Evolutionary conservation across 2,888 invertebrate species (phyloP), one percentile per base, ranked within the genome.

Genomic region (Clunio marinus): DNA sequence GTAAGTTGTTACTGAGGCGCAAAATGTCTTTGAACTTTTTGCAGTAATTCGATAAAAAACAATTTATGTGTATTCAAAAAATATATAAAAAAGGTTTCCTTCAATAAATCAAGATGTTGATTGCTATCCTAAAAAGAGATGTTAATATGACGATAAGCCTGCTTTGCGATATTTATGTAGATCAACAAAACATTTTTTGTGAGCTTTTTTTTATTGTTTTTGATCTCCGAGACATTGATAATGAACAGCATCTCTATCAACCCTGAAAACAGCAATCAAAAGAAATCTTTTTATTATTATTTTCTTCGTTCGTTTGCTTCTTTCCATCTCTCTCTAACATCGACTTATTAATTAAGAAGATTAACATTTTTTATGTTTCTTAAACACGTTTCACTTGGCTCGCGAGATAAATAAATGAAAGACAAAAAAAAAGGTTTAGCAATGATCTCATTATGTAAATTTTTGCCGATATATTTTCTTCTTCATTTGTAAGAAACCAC

Each of bases 381-480:
- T 25, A 65, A 41, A 25, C 41, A 65, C 55, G 62, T 20, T 51
- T 27, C 27, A 13, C 25, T 13, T 51, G 27, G 46, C 4, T 22
- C 37, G 20, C 37, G 28, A 46, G 28, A 46, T 65, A 65, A 65
- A 22, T 25, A 51, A 55, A 55, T 4, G 7, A 22, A 17, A 65
- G 41, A 25, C 37, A 41, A 8, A 20, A 37, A 32, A 32, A 59
- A 32, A 32, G 8, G 7, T 59, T 59, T 32, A 41, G 65, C 28
- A 51, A 65, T 65, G 65, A 65, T 65, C 65, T 65, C 65, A 65
- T 65, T 65, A 65, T 45, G 65, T 65, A 65, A 65, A 65, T 65
- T 65, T 17, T 41, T 24, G 45, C 13, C 45, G 45, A 45, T 4
- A 45, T 45, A 15, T n/a, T n/a, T n/a, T n/a, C n/a, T n/a, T n/a